phyloP scores from a whole-genome alignment of 2,113 vertebrate genomes.

The Pterocles gutturalis region DNA sequence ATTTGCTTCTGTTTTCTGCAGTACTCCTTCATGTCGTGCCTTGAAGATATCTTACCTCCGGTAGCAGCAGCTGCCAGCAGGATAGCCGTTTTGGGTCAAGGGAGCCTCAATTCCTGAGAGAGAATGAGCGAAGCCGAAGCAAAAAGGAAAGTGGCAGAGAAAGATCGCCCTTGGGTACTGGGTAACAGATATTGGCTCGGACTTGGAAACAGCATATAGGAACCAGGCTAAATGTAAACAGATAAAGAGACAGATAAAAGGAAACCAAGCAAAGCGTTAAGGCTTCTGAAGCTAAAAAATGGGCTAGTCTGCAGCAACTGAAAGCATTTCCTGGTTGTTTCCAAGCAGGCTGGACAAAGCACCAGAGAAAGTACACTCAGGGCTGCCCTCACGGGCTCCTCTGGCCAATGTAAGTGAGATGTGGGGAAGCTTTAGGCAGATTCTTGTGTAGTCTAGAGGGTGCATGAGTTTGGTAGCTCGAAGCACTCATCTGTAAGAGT shows the following conservation, averaged over 20 bases:
- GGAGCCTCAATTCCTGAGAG: neutral
- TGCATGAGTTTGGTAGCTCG: neutral
- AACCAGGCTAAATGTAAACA: constrained; percentile 71
- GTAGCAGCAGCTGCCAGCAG: constrained; percentile 54
- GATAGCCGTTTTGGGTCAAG: constrained; percentile 34
- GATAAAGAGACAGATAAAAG: constrained; percentile 68
- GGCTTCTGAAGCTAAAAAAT: constrained; percentile 50
- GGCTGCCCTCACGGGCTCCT: constrained; percentile 17
- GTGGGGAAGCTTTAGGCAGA: constrained; percentile 3
- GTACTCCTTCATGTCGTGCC: constrained; percentile 41
- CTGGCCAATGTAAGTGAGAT: neutral
- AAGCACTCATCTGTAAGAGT: neutral
- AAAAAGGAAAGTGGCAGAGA: constrained; percentile 33
- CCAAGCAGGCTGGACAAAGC: constrained; percentile 13
- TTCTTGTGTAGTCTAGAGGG: neutral
- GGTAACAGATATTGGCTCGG: constrained; percentile 62
- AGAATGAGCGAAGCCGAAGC: constrained; percentile 43
- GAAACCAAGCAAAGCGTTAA: constrained; percentile 61
- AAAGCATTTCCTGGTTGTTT: neutral
- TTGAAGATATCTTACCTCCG: constrained; percentile 56
- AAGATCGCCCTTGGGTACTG: constrained; percentile 41
- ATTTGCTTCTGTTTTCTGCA: constrained; percentile 61
- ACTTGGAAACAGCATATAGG: constrained; percentile 29
- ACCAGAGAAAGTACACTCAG: neutral
- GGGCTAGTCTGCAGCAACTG: neutral